Base-by-base conservation (phyloP, 2,113 vertebrate species). In the Varanus salvator region DNA sequence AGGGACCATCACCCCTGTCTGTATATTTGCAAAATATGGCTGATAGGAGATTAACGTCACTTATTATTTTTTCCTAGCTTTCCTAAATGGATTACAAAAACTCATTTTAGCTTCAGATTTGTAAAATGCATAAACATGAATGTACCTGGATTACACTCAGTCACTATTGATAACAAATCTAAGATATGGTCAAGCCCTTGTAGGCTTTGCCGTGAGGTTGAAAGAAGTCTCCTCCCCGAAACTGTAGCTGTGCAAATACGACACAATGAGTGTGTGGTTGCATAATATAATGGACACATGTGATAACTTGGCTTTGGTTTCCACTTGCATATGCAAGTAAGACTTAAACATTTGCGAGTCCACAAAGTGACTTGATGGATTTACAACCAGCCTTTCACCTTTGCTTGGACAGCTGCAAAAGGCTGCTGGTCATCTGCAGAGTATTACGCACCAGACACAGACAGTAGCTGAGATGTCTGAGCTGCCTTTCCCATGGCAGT, bases 11-110 rank as follows among this genome's bases (percentile, higher is more conserved):
- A 95, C 92, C 94, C 93, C 76, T 92, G 95, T 93, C 95, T 96
- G 60, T 94, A 72, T 97, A 93, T 97, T 97, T 97, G 97, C 95
- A 95, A 96, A 97, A 96, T 94, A 97, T 87, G 92, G 93, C 90
- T 93, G 96, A 94, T 94, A 93, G 21, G 85, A 96, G 95, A 97
- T 96, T 96, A 97, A 96, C 92, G 87, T 92, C 91, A 87, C 93
- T 94, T 90, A 91, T 95, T 89, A 91, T 94, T 93, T 93, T 84
- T 81, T 77, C 93, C 7, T 66, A 93, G 93, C 89, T 77, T 85
- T 85, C 60, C 75, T 94, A 81, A 87, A 86, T 60, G 85, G 91
- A 87, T 78, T 89, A 92, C 34, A 6, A 88, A 91, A 86, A 82
- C 64, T 48, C 81, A 80, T 95, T 95, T 93, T 85, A 64, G 2